These are phyloP conservation scores for Cephus pulcher DNA, from an alignment of 2,888 invertebrate genomes.

Conservation along the genomic window DNA sequence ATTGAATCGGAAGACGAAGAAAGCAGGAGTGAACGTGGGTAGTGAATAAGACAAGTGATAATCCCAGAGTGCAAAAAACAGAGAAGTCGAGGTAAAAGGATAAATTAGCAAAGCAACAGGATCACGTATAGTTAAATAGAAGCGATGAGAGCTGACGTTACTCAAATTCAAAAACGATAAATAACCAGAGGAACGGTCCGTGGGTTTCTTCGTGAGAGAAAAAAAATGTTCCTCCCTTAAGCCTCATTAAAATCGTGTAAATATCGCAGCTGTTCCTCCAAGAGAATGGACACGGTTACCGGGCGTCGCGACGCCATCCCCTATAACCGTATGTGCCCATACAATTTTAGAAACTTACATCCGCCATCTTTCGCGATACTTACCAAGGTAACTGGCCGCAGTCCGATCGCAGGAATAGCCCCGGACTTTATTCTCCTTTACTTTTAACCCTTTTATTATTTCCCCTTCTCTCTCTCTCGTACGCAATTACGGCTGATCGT, in stretches of 20 bases:
- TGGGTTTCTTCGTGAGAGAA: background rate
- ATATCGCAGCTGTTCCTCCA: slow-evolving; percentile 5
- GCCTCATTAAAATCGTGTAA: slow-evolving; percentile 5
- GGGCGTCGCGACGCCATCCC: background rate
- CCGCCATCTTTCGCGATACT: background rate
- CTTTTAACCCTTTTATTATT: background rate
- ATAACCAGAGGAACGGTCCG: background rate
- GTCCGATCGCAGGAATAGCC: background rate
- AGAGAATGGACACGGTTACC: background rate
- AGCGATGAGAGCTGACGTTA: slow-evolving; percentile 21
- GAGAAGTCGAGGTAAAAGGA: background rate
- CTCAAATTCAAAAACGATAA: slow-evolving; percentile 3
- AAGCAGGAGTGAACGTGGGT: background rate
- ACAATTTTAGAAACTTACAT: background rate
- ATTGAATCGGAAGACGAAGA: background rate
- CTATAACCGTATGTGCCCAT: background rate
- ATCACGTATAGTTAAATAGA: slow-evolving; percentile 18
- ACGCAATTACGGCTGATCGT: too few species aligned
- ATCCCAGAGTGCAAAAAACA: background rate
- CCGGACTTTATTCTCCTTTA: background rate
- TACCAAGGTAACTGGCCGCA: background rate
- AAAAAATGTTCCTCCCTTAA: background rate
- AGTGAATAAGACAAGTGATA: background rate
- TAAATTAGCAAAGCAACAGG: slow-evolving; percentile 11
- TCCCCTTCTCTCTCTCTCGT: background rate